phyloP scores from a whole-genome alignment of 2,113 vertebrate genomes.

The Leucopsar rothschildi region DNA sequence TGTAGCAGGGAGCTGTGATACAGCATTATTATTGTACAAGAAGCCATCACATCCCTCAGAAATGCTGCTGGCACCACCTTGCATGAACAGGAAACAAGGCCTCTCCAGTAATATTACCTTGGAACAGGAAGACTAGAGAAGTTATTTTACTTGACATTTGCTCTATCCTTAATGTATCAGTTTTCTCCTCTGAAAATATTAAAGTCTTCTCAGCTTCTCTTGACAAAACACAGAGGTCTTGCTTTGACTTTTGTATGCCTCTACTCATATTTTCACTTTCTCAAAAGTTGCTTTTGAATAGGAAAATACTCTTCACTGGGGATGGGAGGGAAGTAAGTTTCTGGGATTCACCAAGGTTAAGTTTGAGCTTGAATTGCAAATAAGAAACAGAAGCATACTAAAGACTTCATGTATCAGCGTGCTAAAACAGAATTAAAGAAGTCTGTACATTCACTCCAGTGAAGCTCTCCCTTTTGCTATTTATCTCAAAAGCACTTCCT shows the following conservation, averaged over 20 bases:
- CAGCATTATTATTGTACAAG: neutral
- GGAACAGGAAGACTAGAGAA: neutral
- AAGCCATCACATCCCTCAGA: neutral
- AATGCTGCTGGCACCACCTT: neutral
- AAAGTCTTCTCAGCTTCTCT: neutral
- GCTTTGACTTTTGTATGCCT: neutral
- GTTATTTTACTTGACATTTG: neutral
- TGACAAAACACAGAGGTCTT: neutral
- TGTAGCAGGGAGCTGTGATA: neutral
- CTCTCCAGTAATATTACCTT: neutral
- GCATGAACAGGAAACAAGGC: neutral
- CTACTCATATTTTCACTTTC: neutral
- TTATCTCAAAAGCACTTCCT: neutral
- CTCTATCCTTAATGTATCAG: neutral
- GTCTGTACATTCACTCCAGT: neutral
- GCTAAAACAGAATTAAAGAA: neutral
- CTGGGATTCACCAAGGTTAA: neutral
- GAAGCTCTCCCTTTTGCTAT: neutral
- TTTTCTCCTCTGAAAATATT: neutral
- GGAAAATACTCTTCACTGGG: neutral
- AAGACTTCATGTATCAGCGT: neutral
- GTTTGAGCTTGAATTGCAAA: neutral
- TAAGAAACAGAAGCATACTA: neutral
- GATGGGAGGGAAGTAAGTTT: rapidly evolving
- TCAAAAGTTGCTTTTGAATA: neutral